Evolutionary conservation across 1,140 invertebrate species (phyloP).

Genomic region (Heliconius hermathena): DNA sequence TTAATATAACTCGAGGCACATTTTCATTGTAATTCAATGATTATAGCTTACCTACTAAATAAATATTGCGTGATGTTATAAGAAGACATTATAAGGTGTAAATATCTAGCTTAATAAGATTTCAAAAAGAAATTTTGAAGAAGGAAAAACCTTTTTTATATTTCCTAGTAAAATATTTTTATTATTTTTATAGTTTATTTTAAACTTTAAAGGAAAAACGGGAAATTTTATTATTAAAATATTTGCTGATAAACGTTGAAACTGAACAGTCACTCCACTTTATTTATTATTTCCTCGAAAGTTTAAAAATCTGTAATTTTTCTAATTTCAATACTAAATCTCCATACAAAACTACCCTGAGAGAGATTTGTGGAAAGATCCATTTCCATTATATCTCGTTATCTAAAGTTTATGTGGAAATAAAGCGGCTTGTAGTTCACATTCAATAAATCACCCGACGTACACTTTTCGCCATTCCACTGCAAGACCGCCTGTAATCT

Average conservation of each 20-base stretch:
- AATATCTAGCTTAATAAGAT: not conserved
- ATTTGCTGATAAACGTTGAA: too few species aligned
- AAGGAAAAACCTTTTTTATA: too few species aligned
- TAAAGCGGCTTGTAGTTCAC: not conserved
- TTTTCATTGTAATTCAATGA: not conserved
- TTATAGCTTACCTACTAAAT: not conserved
- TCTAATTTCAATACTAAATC: not conserved
- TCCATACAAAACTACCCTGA: not conserved
- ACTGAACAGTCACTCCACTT: too few species aligned
- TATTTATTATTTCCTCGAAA: too few species aligned
- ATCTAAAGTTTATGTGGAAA: not conserved
- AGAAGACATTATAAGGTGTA: not conserved
- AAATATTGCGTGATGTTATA: not conserved
- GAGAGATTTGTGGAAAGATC: not conserved
- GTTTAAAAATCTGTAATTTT: too few species aligned
- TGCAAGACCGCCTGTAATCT: slow-evolving; percentile 27
- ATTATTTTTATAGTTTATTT: too few species aligned
- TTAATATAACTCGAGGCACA: not conserved
- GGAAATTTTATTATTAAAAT: too few species aligned
- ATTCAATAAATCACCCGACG: slow-evolving; percentile 9
- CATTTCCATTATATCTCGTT: not conserved
- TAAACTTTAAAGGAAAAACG: too few species aligned
- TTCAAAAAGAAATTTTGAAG: not conserved
- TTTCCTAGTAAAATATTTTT: too few species aligned
- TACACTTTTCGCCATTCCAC: not conserved